Conservation (phyloP, 1,140 invertebrate genomes). For the Leptonema lineaticorne region DNA sequence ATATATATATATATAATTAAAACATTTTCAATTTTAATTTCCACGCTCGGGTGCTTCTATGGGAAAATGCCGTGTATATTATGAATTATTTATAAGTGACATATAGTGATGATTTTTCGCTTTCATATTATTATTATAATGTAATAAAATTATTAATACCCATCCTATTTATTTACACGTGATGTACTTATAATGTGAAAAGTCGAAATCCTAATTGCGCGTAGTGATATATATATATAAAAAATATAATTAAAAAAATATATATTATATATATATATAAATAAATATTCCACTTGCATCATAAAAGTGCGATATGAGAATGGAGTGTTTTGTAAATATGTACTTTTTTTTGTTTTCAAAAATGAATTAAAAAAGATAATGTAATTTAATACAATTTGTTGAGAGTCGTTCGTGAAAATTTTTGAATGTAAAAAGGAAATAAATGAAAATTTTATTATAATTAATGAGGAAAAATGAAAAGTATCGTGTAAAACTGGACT, state of each 20-base stretch:
- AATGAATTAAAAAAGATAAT: no score
- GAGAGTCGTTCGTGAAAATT: no score
- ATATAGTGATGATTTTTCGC: constrained; percentile 8
- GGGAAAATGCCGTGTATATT: not conserved
- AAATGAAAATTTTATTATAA: no score
- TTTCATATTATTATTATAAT: not conserved
- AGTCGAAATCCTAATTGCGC: not conserved
- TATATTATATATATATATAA: no score
- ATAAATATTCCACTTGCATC: no score
- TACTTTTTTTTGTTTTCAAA: no score
- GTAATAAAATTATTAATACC: not conserved
- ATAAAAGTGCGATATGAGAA: no score
- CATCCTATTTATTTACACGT: not conserved
- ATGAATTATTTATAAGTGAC: not conserved
- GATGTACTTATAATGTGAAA: constrained; percentile 19
- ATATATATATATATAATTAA: not conserved
- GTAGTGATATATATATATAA: not conserved
- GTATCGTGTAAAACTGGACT: constrained; percentile 32
- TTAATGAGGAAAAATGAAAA: not conserved
- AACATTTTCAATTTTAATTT: no score
- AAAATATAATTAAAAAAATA: not conserved
- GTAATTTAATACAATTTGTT: no score
- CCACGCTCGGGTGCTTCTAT: no score
- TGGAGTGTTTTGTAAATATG: no score
- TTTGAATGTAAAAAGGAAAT: no score